A percentile compares a stretch with the other conserved stretches of the same genome.
Conservation (phyloP, 2,113 vertebrate species). For the Pseudopipra pipra region DNA sequence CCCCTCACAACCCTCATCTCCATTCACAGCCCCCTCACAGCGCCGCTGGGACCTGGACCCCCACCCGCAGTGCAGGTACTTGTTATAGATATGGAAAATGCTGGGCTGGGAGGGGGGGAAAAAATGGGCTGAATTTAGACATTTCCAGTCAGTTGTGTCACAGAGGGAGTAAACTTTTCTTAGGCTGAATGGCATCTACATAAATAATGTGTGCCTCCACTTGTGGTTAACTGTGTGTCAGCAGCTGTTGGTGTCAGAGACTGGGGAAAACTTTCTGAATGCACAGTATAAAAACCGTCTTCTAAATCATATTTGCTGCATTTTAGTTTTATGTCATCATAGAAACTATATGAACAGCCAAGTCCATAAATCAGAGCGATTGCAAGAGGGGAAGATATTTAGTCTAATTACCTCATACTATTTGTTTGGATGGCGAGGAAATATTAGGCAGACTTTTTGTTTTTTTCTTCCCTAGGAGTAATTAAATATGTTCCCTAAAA, state of each 20-base stretch:
- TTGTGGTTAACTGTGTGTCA: not conserved
- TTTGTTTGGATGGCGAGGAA: not conserved
- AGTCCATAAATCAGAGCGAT: not conserved
- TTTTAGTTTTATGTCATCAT: not conserved
- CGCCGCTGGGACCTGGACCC: accelerated
- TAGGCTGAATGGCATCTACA: not conserved
- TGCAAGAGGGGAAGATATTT: not conserved
- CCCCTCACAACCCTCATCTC: not conserved
- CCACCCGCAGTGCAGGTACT: not conserved
- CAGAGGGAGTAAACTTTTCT: not conserved
- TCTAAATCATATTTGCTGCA: not conserved
- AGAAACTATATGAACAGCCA: not conserved
- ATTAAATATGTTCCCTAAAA: not conserved
- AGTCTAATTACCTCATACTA: not conserved
- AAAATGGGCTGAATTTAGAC: not conserved
- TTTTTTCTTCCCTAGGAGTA: not conserved
- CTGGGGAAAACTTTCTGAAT: not conserved
- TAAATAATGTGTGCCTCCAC: not conserved
- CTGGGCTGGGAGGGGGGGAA: accelerated
- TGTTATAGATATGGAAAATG: not conserved
- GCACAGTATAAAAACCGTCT: not conserved
- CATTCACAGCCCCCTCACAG: not conserved
- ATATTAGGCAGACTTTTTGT: not conserved
- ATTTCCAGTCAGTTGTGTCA: not conserved
- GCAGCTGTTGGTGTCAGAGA: not conserved